Conservation (phyloP, 2,888 invertebrate genomes). For the Lithosia quadra region DNA sequence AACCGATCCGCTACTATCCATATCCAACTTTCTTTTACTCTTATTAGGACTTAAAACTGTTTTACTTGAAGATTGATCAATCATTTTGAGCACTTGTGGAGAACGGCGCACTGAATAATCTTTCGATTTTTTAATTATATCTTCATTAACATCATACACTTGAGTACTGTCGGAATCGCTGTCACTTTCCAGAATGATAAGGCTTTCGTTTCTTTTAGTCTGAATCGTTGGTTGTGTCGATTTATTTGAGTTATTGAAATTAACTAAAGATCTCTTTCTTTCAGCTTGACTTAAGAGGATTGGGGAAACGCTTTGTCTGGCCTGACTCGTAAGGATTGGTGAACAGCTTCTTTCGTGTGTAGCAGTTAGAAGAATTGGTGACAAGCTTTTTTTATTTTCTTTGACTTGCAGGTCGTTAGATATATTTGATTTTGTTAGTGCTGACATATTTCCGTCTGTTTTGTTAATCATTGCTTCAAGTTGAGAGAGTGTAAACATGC, state of each 20-base stretch:
- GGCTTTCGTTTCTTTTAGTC: constrained; percentile 54
- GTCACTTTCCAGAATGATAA: constrained; percentile 77
- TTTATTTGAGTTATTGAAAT: constrained; percentile 32
- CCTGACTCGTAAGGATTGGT: constrained; percentile 20
- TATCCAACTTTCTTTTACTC: constrained; percentile 66
- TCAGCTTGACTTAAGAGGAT: constrained; percentile 74
- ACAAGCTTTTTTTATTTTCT: constrained; percentile 64
- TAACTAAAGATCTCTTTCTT: constrained; percentile 52
- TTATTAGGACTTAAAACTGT: constrained; percentile 34
- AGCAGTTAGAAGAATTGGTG: constrained; percentile 68
- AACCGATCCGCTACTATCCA: constrained; percentile 56
- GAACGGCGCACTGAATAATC: neutral
- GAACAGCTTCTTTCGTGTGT: constrained; percentile 46
- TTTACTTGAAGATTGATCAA: constrained; percentile 19
- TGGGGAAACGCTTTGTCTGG: constrained; percentile 71
- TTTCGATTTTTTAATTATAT: constrained; percentile 24
- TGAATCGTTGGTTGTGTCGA: constrained; percentile 33
- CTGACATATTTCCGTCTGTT: constrained; percentile 52
- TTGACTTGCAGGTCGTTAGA: constrained; percentile 19
- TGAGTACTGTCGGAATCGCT: constrained; percentile 70
- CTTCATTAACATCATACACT: constrained; percentile 56
- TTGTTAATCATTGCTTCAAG: constrained; percentile 80
- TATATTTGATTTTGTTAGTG: constrained; percentile 23
- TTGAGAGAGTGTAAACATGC: constrained; percentile 81
- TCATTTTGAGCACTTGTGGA: neutral